These are phyloP conservation scores for Isurus oxyrinchus DNA, from an alignment of 2,113 vertebrate species.

Conservation along the genomic window DNA sequence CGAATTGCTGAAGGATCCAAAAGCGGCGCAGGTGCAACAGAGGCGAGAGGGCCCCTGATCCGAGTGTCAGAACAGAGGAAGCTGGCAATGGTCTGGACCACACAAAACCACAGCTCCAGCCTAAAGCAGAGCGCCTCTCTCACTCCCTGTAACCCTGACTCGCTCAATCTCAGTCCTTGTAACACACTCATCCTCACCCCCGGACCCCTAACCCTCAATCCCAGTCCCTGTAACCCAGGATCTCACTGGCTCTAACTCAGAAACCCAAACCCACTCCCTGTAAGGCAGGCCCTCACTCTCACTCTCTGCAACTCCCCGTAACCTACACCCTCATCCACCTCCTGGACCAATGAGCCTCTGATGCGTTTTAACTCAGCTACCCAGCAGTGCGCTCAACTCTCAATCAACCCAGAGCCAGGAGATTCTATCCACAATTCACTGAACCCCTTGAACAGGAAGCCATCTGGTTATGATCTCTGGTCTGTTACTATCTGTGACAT, in stretches of 20 bases:
- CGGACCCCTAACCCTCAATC: too few relatives aligned
- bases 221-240: too few relatives aligned
- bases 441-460: background rate
- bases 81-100: slow-evolving; percentile 77
- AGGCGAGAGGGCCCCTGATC: slow-evolving; percentile 79
- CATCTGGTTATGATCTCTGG: background rate
- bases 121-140: slow-evolving; percentile 63
- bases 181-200: background rate
- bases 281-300: too few relatives aligned
- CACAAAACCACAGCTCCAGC: slow-evolving; percentile 76
- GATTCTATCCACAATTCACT: background rate
- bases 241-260: too few relatives aligned
- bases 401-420: background rate
- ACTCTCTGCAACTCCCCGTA: too few relatives aligned
- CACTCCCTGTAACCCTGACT: slow-evolving; percentile 57
- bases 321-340: too few relatives aligned
- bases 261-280: too few relatives aligned
- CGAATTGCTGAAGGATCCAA: slow-evolving; percentile 96
- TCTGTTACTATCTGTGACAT: background rate
- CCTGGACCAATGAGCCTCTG: slow-evolving; percentile 39
- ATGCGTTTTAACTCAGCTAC: slow-evolving; percentile 43
- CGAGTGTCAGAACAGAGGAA: slow-evolving; percentile 76
- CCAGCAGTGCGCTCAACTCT: background rate
- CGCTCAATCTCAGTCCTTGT: too few relatives aligned
- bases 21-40: slow-evolving; percentile 93